Evolutionary conservation across 2,888 invertebrate species (phyloP).

Genomic region (Daptonema setosum): DNA sequence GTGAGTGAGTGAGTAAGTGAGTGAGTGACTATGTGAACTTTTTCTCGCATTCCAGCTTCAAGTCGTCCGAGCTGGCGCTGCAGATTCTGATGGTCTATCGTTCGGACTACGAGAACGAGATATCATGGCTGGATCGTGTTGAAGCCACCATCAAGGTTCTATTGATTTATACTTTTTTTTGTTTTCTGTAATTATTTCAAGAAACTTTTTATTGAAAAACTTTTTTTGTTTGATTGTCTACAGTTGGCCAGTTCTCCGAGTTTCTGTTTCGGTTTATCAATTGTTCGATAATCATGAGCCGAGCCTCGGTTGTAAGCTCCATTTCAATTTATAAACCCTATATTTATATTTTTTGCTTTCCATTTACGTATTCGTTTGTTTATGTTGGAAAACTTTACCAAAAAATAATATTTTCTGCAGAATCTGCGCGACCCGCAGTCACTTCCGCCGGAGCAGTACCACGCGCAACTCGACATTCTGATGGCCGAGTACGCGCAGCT

Average conservation of each 20-base stretch:
- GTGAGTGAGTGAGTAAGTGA: too few species aligned
- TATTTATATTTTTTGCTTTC: neutral
- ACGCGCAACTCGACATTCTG: constrained; percentile 22
- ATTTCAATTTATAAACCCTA: neutral
- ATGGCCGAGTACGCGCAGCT: constrained; percentile 63
- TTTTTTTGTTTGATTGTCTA: too few species aligned
- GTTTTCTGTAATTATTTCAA: too few species aligned
- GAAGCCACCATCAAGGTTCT: constrained; percentile 26
- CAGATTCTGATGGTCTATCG: constrained; percentile 63
- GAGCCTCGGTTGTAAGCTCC: too few species aligned
- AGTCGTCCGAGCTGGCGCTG: constrained; percentile 70
- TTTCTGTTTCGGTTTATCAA: too few species aligned
- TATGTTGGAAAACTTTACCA: too few species aligned
- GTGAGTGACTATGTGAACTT: too few species aligned
- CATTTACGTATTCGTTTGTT: too few species aligned
- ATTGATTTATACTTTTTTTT: too few species aligned
- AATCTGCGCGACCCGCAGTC: neutral
- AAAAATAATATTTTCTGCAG: too few species aligned
- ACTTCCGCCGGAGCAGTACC: constrained; percentile 13
- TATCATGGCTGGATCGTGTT: constrained; percentile 25
- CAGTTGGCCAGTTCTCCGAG: neutral
- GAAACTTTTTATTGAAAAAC: too few species aligned
- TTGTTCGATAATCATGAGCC: too few species aligned
- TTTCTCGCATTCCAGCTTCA: constrained; percentile 39
- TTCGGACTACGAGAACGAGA: constrained; percentile 24